These are phyloP conservation scores for Pterocles burchelli DNA, from an alignment of 2,113 vertebrate genomes.

Conservation along the genomic window DNA sequence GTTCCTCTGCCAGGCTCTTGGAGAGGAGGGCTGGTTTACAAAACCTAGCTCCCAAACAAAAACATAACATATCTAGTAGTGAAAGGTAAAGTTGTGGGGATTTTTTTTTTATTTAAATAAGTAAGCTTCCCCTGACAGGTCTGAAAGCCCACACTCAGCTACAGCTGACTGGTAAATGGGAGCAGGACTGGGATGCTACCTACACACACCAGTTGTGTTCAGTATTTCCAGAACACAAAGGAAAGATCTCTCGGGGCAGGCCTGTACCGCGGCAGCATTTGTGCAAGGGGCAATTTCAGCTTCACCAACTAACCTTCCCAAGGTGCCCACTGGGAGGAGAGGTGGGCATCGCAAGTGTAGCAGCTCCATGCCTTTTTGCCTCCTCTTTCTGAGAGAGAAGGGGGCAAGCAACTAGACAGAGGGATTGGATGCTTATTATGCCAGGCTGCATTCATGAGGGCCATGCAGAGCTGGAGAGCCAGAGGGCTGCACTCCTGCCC, in stretches of 20 bases:
- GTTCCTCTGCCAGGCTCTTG: background rate
- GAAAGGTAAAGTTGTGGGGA: background rate
- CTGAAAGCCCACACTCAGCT: background rate
- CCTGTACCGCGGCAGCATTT: background rate
- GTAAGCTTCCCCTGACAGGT: background rate
- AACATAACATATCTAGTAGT: background rate
- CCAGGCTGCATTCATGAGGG: background rate
- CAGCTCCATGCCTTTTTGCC: background rate
- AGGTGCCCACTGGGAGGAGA: background rate
- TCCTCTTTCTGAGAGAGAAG: background rate
- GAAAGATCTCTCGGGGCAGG: background rate
- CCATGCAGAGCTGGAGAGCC: background rate
- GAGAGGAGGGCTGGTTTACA: background rate
- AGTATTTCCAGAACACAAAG: background rate
- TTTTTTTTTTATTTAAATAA: background rate
- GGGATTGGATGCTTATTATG: background rate
- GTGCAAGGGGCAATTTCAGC: background rate
- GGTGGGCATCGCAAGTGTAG: rapidly evolving
- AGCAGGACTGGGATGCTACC: background rate
- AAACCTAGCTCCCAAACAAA: background rate
- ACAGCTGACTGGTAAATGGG: background rate
- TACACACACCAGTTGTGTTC: background rate
- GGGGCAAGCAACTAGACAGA: background rate
- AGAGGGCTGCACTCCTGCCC: background rate
- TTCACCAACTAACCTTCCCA: background rate